Conservation (phyloP, 2,113 vertebrate species). For the Poecilia latipinna region DNA sequence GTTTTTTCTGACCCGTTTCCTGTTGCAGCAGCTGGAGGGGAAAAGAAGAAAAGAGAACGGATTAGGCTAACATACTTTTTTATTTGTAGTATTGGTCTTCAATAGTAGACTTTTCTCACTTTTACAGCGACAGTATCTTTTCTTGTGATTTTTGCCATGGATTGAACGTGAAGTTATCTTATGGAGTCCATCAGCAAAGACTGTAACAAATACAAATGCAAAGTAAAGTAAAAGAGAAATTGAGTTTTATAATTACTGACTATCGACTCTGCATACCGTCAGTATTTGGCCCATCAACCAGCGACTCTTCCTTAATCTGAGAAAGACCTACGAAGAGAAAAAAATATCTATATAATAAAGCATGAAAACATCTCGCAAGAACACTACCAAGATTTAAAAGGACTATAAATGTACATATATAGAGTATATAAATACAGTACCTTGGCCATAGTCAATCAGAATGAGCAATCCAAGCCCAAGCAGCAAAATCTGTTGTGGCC, state of each 20-base stretch:
- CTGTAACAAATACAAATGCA: slow-evolving; percentile 8
- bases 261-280: slow-evolving; percentile 26
- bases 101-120: slow-evolving; percentile 26
- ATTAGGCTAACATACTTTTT: neutral
- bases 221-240: neutral
- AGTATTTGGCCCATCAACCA: neutral
- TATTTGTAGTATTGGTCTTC: neutral
- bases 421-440: slow-evolving; percentile 40
- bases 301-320: slow-evolving; percentile 8
- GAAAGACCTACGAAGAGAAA: slow-evolving; percentile 21
- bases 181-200: neutral
- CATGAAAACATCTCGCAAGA: neutral
- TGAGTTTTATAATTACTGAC: neutral
- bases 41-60: neutral
- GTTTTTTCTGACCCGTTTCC: neutral
- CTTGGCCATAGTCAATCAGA: slow-evolving; percentile 53
- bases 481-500: slow-evolving; percentile 32
- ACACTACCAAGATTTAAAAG: neutral
- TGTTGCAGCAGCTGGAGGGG: slow-evolving; percentile 19
- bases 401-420: neutral
- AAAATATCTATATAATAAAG: neutral
- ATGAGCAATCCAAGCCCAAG: slow-evolving; percentile 32
- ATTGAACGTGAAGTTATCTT: slow-evolving; percentile 1
- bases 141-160: neutral
- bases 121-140: slow-evolving; percentile 39